phyloP scores from a whole-genome alignment of 64 coral and sea anemone genomes.

The Cladopsammia gracilis region DNA sequence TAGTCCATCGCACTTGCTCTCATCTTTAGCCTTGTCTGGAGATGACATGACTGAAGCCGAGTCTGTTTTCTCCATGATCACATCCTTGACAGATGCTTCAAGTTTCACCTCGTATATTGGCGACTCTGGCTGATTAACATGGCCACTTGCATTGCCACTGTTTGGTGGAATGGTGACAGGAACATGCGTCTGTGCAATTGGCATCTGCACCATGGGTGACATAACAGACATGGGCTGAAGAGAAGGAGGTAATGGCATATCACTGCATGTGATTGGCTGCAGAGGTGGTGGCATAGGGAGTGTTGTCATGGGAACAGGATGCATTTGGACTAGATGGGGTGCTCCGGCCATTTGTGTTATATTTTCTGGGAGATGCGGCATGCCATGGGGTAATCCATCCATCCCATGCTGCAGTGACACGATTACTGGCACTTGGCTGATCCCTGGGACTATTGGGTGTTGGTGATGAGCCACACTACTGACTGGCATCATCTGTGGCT shows the following conservation, averaged over 20 bases:
- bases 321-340: constrained; percentile 7
- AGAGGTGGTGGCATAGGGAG: constrained; percentile 14
- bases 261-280: constrained; percentile 23
- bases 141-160: background rate
- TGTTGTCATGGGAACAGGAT: constrained; percentile 42
- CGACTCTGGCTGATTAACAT: background rate
- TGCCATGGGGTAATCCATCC: constrained; percentile 18
- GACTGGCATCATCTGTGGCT: constrained; percentile 29
- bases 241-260: constrained; percentile 22
- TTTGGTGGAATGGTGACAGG: background rate
- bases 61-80: background rate
- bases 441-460: constrained; percentile 23
- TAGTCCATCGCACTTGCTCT: constrained; percentile 9
- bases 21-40: background rate
- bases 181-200: background rate
- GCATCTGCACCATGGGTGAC: constrained; percentile 22
- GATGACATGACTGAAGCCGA: background rate
- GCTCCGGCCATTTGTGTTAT: constrained; percentile 2
- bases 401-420: constrained; percentile 25
- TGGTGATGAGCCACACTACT: constrained; percentile 15
- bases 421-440: constrained; percentile 30
- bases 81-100: background rate
- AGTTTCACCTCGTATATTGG: constrained; percentile 45
- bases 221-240: constrained; percentile 42
- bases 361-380: constrained; percentile 33